A percentile compares a stretch with the other conserved stretches of the same genome.
These are phyloP conservation scores for Cariama cristata DNA, from an alignment of 2,113 vertebrate genomes.

Conservation along the genomic window DNA sequence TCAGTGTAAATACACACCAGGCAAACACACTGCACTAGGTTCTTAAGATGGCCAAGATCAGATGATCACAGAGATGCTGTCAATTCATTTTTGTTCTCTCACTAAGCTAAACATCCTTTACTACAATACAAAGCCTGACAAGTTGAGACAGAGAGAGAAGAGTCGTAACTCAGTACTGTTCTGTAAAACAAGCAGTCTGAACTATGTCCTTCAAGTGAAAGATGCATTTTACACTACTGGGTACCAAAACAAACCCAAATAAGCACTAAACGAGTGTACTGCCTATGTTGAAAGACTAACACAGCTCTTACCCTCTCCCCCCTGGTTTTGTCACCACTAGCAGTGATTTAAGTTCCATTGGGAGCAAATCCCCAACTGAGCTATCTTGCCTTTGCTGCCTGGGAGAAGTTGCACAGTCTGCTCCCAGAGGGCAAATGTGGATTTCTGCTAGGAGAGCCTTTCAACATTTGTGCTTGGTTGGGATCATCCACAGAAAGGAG, in stretches of 20 bases:
- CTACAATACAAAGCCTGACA: neutral
- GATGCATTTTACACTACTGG: neutral
- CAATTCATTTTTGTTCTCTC: too few relatives aligned
- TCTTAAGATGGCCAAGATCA: neutral
- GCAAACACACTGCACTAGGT: neutral
- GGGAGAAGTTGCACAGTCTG: neutral
- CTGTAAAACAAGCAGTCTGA: neutral
- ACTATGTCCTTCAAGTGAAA: neutral
- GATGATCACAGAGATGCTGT: neutral
- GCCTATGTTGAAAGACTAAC: neutral
- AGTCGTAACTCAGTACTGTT: neutral
- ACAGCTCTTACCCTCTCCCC: neutral
- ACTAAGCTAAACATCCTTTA: neutral
- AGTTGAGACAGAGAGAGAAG: neutral
- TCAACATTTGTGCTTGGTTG: constrained; percentile 31
- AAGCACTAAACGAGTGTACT: neutral
- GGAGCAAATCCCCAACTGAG: neutral
- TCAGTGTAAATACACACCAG: neutral
- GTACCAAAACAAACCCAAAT: neutral
- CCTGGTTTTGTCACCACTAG: neutral
- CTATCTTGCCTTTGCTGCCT: neutral
- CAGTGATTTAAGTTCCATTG: neutral
- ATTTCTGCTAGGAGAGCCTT: neutral
- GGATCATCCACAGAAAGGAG: neutral
- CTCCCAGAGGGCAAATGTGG: neutral